These are phyloP conservation scores for Sycobia sp. DNA, from an alignment of 1,140 invertebrate species.

Conservation along the genomic window DNA sequence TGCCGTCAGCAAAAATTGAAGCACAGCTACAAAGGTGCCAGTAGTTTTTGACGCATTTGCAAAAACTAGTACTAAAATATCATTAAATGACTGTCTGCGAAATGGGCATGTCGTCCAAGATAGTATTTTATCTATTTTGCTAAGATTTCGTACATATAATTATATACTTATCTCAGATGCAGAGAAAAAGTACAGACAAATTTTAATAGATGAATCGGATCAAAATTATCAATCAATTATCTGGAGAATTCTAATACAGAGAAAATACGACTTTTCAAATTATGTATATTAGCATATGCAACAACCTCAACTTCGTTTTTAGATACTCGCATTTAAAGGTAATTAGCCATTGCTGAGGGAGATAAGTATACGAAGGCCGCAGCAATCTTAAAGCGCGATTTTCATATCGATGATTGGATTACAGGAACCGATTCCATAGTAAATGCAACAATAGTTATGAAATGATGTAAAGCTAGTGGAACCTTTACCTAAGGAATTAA, in stretches of 20 bases:
- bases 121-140: no score
- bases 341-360: background rate
- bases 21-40: no score
- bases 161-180: no score
- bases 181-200: background rate
- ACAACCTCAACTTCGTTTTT: background rate
- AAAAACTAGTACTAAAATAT: no score
- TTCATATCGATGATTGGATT: background rate
- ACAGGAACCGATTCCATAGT: background rate
- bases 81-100: no score
- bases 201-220: background rate
- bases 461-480: background rate
- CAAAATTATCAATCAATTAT: background rate
- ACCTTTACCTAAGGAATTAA: background rate
- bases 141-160: no score
- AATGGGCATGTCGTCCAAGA: no score
- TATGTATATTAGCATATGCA: background rate
- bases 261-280: background rate
- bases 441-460: background rate
- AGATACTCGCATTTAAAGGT: background rate
- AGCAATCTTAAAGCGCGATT: no score
- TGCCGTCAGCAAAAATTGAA: no score
- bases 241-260: no score
- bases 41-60: no score
- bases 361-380: background rate